Evolutionary conservation across 1,140 invertebrate genomes (phyloP).

Genomic region (Euura saliciscinereae): DNA sequence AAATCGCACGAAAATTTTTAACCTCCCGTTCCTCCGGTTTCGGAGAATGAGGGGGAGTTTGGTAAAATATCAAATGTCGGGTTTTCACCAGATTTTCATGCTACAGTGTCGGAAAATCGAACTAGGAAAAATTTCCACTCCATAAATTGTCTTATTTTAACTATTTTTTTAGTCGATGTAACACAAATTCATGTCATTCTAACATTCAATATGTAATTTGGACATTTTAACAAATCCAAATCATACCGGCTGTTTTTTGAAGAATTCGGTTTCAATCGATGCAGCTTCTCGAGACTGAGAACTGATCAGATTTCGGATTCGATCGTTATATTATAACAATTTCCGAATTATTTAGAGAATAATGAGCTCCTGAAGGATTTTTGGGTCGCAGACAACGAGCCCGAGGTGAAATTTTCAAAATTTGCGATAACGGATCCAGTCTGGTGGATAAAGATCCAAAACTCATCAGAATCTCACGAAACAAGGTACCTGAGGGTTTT

Average conservation of each 20-base stretch:
- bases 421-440: no score
- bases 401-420: no score
- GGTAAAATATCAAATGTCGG: background rate
- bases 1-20: background rate
- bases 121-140: background rate
- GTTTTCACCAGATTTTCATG: background rate
- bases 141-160: background rate
- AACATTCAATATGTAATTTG: no score
- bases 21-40: background rate
- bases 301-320: background rate
- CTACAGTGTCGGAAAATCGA: background rate
- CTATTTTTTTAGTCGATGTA: background rate
- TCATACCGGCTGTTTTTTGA: background rate
- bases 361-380: background rate
- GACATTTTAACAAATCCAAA: no score
- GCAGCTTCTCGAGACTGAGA: background rate
- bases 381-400: background rate
- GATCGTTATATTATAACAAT: background rate
- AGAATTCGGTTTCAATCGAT: background rate
- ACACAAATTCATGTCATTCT: no score
- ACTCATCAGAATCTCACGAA: background rate
- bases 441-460: no score
- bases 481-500: background rate
- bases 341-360: background rate
- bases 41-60: background rate